phyloP scores from a whole-genome alignment of 2,113 vertebrate species.

The Azemiops feae region DNA sequence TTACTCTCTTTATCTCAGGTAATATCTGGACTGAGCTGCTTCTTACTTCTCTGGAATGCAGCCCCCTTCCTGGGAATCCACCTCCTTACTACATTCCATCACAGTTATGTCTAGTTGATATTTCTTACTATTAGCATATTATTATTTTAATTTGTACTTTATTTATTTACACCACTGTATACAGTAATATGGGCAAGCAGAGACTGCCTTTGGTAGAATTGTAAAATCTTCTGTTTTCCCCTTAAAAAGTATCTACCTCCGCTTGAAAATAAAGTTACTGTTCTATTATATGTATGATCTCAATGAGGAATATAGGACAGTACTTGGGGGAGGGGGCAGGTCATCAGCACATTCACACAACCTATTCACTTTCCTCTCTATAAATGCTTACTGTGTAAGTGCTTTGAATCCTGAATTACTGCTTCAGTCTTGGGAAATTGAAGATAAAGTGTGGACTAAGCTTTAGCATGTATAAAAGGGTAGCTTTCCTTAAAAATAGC shows the following conservation, averaged over 20 bases:
- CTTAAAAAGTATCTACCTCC: not conserved
- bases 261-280: not conserved
- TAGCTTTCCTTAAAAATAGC: not conserved
- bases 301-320: not conserved
- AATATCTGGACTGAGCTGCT: too few species aligned
- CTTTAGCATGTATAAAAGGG: not conserved
- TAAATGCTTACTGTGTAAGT: not conserved
- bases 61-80: too few species aligned
- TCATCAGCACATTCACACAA: not conserved
- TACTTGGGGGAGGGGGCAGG: not conserved
- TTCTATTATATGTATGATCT: not conserved
- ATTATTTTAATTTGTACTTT: not conserved
- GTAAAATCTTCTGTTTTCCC: not conserved
- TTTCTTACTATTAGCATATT: not conserved
- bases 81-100: too few species aligned
- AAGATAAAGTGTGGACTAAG: not conserved
- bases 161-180: not conserved
- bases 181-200: not conserved
- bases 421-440: not conserved
- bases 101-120: not conserved
- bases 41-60: too few species aligned
- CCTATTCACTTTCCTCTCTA: not conserved
- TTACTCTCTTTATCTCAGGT: too few species aligned
- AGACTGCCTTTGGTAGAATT: not conserved
- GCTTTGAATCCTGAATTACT: not conserved